Percentiles rank a stretch among this genome's conserved stretches.
phyloP scores from a whole-genome alignment of 2,888 invertebrate species.

The Lasioglossum morio region DNA sequence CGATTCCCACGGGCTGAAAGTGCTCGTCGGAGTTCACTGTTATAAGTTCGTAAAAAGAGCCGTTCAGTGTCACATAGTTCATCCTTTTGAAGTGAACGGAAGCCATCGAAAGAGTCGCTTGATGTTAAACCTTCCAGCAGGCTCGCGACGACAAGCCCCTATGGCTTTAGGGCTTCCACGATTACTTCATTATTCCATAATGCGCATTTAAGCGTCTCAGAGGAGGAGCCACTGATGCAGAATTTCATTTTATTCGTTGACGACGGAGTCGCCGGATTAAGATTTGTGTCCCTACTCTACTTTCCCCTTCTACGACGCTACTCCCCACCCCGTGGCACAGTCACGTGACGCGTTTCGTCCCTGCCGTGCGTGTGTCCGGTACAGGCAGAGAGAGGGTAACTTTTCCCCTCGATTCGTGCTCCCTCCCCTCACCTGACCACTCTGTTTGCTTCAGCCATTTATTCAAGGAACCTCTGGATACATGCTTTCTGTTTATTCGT shows the following conservation, averaged over 20 bases:
- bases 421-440: too few relatives aligned
- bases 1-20: conserved; percentile 49
- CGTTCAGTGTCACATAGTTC: conserved; percentile 49
- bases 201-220: conserved; percentile 18
- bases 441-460: background rate
- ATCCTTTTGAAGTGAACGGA: conserved; percentile 62
- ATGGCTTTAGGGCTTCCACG: conserved; percentile 54
- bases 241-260: conserved; percentile 17
- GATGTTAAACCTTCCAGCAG: conserved; percentile 55
- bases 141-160: conserved; percentile 32
- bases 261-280: too few relatives aligned
- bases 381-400: too few relatives aligned
- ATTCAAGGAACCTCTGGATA: background rate
- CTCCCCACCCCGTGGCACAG: too few relatives aligned
- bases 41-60: conserved; percentile 34
- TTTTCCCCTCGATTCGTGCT: too few relatives aligned
- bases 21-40: background rate
- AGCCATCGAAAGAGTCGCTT: conserved; percentile 58
- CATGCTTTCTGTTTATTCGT: background rate
- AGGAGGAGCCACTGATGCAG: background rate
- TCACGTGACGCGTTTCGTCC: too few relatives aligned
- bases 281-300: too few relatives aligned
- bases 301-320: too few relatives aligned
- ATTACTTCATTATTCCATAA: conserved; percentile 55
- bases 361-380: too few relatives aligned